Percentiles rank a stretch among this genome's conserved stretches.
Evolutionary conservation across 2,888 invertebrate genomes (phyloP).

Genomic region (Incurvaria masculella): DNA sequence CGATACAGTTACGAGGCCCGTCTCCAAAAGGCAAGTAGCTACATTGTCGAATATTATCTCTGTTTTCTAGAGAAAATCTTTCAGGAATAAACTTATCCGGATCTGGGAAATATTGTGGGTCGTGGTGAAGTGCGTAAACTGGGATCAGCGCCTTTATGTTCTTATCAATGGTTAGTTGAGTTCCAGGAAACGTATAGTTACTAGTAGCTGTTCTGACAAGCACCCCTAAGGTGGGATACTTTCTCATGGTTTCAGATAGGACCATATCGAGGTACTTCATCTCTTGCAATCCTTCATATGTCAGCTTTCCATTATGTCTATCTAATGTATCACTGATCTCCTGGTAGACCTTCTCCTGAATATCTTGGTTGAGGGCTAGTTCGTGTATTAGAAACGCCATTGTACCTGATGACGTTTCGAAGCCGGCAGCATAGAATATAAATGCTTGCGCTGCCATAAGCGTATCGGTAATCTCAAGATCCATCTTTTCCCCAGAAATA

Average conservation of each 20-base stretch:
- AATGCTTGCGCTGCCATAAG: slow-evolving; percentile 36
- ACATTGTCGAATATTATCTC: slow-evolving; percentile 17
- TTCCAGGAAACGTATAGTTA: slow-evolving; percentile 24
- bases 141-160: slow-evolving; percentile 19
- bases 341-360: slow-evolving; percentile 27
- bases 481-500: neutral
- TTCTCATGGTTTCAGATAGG: slow-evolving; percentile 32
- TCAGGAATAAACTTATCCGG: slow-evolving; percentile 19
- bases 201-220: slow-evolving; percentile 22
- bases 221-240: slow-evolving; percentile 26
- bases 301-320: slow-evolving; percentile 23
- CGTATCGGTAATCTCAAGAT: slow-evolving; percentile 25
- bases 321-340: slow-evolving; percentile 28
- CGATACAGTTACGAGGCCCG: slow-evolving; percentile 33
- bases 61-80: slow-evolving; percentile 17
- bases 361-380: slow-evolving; percentile 29
- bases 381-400: slow-evolving; percentile 34
- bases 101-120: slow-evolving; percentile 16
- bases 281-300: slow-evolving; percentile 28
- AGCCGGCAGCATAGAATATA: slow-evolving; percentile 40
- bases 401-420: slow-evolving; percentile 40
- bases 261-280: slow-evolving; percentile 35
- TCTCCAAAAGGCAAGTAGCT: slow-evolving; percentile 31
- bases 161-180: slow-evolving; percentile 21
- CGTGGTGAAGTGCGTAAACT: slow-evolving; percentile 19